Percentiles rank a stretch among this genome's conserved stretches.
phyloP scores from a whole-genome alignment of 1,140 invertebrate species.

The Caenorhabditis tropicalis region DNA sequence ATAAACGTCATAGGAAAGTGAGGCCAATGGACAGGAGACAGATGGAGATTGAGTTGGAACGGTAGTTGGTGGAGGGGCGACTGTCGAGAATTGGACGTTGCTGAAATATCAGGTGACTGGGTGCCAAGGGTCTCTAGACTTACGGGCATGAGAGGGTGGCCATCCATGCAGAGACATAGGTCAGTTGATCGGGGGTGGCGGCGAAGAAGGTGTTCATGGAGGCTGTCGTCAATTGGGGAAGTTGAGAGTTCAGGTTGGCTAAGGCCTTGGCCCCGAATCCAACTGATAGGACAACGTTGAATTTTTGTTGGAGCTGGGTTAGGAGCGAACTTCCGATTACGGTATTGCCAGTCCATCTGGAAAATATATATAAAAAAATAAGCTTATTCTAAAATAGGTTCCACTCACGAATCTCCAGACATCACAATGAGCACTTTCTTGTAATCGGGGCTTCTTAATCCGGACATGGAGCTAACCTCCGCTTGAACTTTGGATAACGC shows the following conservation, averaged over 20 bases:
- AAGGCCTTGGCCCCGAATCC: not conserved
- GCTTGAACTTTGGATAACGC: conserved; percentile 1
- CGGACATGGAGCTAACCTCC: not conserved
- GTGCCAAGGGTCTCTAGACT: too few relatives aligned
- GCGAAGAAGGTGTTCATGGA: conserved; percentile 11
- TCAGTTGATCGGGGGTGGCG: not conserved
- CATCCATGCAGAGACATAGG: conserved; percentile 9
- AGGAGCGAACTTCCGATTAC: conserved; percentile 26
- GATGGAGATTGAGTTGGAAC: conserved; percentile 21
- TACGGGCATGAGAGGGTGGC: conserved; percentile 7
- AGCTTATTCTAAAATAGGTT: too few relatives aligned
- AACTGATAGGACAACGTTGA: conserved; percentile 11
- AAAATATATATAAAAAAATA: not conserved
- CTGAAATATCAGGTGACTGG: not conserved
- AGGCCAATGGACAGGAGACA: conserved; percentile 10
- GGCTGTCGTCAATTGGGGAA: conserved; percentile 3
- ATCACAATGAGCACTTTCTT: conserved; percentile 7
- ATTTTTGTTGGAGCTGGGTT: conserved; percentile 24
- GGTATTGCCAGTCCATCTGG: conserved; percentile 22
- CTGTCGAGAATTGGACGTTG: conserved; percentile 19
- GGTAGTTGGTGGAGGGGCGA: not conserved
- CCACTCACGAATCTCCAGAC: conserved; percentile 12
- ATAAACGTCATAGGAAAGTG: conserved; percentile 12
- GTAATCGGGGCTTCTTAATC: conserved; percentile 8
- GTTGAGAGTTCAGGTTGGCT: conserved; percentile 10